phyloP scores from a whole-genome alignment of 92 coral and sea anemone genomes.

The Parazoanthus atlanticus region DNA sequence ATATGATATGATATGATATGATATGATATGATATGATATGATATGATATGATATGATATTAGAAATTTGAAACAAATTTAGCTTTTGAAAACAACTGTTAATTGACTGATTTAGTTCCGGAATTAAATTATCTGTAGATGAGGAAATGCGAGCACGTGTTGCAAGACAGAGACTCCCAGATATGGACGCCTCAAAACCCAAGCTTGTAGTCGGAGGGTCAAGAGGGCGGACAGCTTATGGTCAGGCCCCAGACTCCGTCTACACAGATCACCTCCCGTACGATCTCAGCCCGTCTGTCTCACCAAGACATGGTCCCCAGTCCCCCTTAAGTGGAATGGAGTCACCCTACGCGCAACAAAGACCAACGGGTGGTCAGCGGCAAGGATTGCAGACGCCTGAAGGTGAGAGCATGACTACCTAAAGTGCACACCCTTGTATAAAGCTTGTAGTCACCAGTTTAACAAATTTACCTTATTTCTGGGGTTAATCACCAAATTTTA shows the following conservation, averaged over 20 bases:
- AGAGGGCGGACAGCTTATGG: conserved; percentile 88
- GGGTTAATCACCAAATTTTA: no score
- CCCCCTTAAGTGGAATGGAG: conserved; percentile 43
- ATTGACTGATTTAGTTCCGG: conserved; percentile 45
- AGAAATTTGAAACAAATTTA: no score
- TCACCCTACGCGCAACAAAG: conserved; percentile 44
- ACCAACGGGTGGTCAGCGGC: conserved; percentile 65
- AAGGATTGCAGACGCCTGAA: conserved; percentile 43
- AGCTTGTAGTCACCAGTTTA: no score
- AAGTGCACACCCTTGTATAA: no score
- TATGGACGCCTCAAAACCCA: conserved; percentile 70
- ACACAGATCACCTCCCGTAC: conserved; percentile 62
- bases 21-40: no score
- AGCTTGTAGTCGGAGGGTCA: conserved; percentile 82
- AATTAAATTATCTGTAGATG: conserved; percentile 59
- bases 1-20: no score
- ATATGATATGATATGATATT: no score
- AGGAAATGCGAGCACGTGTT: conserved; percentile 77
- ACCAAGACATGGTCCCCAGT: conserved; percentile 82
- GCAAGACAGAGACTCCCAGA: conserved; percentile 76
- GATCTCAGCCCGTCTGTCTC: conserved; percentile 64
- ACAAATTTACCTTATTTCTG: no score
- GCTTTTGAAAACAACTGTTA: neutral
- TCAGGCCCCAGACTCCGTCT: conserved; percentile 81
- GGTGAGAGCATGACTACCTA: neutral